Conservation (phyloP, 2,113 vertebrate genomes). For the Malurus elegans region DNA sequence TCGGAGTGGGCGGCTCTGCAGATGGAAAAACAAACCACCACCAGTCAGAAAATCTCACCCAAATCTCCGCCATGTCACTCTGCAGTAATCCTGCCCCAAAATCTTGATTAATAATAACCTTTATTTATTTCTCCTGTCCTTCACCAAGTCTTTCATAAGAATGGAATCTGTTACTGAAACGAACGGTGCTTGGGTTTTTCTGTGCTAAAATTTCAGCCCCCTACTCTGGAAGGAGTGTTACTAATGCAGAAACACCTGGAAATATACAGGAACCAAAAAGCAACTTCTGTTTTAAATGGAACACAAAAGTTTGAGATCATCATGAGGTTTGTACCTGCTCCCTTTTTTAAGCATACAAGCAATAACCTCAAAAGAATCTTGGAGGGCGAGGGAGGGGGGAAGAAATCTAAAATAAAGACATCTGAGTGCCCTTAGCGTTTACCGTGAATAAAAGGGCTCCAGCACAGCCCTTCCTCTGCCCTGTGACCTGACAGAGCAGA, state of each 20-base stretch:
- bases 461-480: neutral
- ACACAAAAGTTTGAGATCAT: neutral
- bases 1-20: conserved; percentile 92
- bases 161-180: neutral
- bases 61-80: rapidly evolving
- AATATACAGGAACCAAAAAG: neutral
- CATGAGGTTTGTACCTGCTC: neutral
- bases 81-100: neutral
- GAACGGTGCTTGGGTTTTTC: neutral
- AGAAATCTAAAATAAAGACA: neutral
- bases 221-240: neutral
- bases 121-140: too few species aligned
- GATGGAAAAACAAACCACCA: neutral
- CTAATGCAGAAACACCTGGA: neutral
- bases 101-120: neutral
- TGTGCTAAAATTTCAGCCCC: neutral
- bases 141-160: neutral
- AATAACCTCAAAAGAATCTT: neutral
- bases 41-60: neutral
- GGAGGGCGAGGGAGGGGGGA: neutral
- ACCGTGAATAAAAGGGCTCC: neutral
- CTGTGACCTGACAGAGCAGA: neutral
- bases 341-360: neutral
- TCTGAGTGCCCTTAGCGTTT: neutral
- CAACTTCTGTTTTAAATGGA: neutral